These are phyloP conservation scores for Protonemura montana DNA, from an alignment of 2,888 invertebrate species.

Conservation along the genomic window DNA sequence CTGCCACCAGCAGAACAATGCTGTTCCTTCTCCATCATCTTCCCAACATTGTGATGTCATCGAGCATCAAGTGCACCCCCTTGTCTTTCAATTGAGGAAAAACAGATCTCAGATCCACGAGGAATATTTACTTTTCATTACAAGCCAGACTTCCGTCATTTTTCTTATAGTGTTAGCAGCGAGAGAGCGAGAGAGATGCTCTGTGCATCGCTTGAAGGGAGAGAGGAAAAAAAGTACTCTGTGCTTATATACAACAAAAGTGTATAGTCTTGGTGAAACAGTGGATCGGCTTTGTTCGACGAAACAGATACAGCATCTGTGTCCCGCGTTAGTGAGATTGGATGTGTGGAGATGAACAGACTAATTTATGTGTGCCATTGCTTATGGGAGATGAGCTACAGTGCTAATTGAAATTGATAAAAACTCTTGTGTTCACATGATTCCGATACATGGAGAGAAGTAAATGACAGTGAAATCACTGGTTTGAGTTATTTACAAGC, in stretches of 20 bases:
- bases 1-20: background rate
- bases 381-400: background rate
- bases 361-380: background rate
- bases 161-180: background rate
- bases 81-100: background rate
- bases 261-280: background rate
- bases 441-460: too few species aligned
- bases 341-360: background rate
- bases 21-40: background rate
- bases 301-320: slow-evolving; percentile 2
- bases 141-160: background rate
- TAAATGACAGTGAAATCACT: too few species aligned
- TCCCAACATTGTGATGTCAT: background rate
- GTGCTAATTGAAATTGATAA: background rate
- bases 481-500: background rate
- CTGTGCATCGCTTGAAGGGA: background rate
- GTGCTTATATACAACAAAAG: background rate
- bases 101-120: background rate
- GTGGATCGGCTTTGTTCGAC: background rate
- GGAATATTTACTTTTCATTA: slow-evolving; percentile 20
- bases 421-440: background rate
- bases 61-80: background rate
- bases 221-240: background rate
- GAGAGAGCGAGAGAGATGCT: background rate
- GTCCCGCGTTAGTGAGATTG: background rate